Conservation (phyloP, 2,113 vertebrate species). For the Chaenocephalus aceratus region DNA sequence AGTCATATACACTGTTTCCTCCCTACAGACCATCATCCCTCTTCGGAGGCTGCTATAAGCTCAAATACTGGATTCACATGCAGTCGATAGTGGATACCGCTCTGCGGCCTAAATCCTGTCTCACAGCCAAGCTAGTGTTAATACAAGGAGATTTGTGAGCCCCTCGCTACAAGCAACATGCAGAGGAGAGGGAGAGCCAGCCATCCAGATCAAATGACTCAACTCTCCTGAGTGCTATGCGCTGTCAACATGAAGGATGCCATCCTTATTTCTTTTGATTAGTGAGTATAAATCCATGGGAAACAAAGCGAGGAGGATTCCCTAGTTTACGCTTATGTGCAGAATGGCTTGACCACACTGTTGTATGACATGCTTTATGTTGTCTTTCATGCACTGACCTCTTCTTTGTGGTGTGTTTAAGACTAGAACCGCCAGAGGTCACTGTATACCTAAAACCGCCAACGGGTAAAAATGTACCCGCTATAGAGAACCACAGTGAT, state of each 20-base stretch:
- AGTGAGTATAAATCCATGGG: constrained; percentile 64
- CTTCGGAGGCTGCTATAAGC: constrained; percentile 16
- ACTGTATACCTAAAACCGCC: no score
- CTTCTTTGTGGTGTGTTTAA: background rate
- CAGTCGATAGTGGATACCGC: constrained; percentile 39
- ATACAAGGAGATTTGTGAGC: constrained; percentile 71
- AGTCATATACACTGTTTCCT: constrained; percentile 13
- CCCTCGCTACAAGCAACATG: constrained; percentile 64
- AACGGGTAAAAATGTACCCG: no score
- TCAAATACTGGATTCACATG: constrained; percentile 29
- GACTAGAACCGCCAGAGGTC: no score
- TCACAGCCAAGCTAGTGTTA: constrained; percentile 53
- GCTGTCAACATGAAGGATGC: constrained; percentile 73
- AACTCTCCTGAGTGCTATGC: constrained; percentile 68
- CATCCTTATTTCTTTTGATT: constrained; percentile 76
- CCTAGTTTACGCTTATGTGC: constrained; percentile 43
- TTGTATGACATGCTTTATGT: constrained; percentile 37
- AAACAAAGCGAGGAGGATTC: constrained; percentile 63
- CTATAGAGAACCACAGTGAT: no score
- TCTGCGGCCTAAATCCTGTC: constrained; percentile 49
- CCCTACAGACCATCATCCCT: constrained; percentile 16
- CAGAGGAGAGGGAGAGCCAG: constrained; percentile 52
- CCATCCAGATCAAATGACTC: constrained; percentile 77
- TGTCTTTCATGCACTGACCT: constrained; percentile 32
- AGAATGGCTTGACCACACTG: constrained; percentile 29